Evolutionary conservation across 2,797 vertebrate genomes (phyloP), one percentile per base, ranked within the genome.

Genomic region (Anas bahamensis): DNA sequence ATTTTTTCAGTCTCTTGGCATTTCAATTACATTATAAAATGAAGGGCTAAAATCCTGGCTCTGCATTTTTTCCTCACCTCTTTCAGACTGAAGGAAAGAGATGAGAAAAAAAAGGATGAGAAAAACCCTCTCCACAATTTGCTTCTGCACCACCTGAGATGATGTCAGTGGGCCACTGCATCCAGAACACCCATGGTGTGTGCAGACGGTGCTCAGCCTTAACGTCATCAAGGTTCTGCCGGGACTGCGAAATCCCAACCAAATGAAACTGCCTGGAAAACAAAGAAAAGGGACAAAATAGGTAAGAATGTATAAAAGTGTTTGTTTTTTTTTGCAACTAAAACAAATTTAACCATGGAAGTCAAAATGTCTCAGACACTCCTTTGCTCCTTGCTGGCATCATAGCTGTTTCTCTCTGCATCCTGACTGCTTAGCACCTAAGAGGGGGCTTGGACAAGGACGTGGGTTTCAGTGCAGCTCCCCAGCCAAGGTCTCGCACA

Each of bases 1-100:
- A 97, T 97, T 96, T 98, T 97, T 96, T 98, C 91, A 87, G 74
- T 97, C 93, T 96, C 97, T 85, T 96, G 96, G 90, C 92, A 96
- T 95, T 97, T 98, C 96, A 97, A 96, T 97, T 97, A 96, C 86
- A 93, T 94, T 96, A 95, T 91, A 96, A 97, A 97, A 96, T 95
- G 91, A 95, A 97, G 90, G 90, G 94, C 95, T 96, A 95, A 97
- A 97, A 96, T 92, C 94, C 88, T 94, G 96, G 93, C 92, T 95
- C 86, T 93, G 93, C 93, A 90, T 87, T 91, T 95, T 96, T 96
- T 35, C 80, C 79, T 77, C 85, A 85, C 71, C 85, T 96, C 64
- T 56, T 91, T 92, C 73, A 79, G 61, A 80, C 21, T 63, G 89
- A 90, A 78, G 68, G 82, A 88, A 89, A 73, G 56, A 91, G 56